Base-by-base conservation (phyloP, 2,113 vertebrate genomes). In the Silurus meridionalis region DNA sequence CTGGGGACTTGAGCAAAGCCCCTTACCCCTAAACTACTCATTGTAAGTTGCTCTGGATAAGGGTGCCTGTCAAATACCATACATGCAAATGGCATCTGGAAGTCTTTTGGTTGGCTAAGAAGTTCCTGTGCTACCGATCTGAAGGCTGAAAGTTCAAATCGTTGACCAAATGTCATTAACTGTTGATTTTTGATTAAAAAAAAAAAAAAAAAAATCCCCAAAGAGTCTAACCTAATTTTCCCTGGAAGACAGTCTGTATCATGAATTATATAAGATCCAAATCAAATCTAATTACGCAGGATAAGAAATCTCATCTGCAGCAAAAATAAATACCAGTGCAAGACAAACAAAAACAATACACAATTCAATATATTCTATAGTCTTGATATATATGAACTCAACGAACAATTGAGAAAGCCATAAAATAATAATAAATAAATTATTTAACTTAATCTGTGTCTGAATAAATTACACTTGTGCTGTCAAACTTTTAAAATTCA, bases 391-490 rank as follows among this genome's bases (percentile, higher is more conserved):
- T 23, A 23, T 10, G 2, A 11, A 21, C 17, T 50, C 8, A 48
- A 72, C 9, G 21, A 61, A 4, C n/a, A 72, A 55, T 60, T 46
- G 3, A 82, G 14, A 52, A 83, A 37, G 50, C 50, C 17, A 7
- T 4, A 50, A 46, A 82, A 67, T 69, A 37, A 37, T 37, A 37
- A 37, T 37, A 37, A 37, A 37, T 37, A 37, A 37, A 37, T 37
- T 37, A 37, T 37, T 37, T 37, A 2, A 37, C 37, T 37, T 37
- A 37, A 9, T 57, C 13, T 37, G n/a, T 53, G 17, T 80, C n/a
- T 60, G 58, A 80, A 58, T 58, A 48, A n/a, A 53, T 77, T n/a
- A 75, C 72, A 19, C 25, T 17, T 83, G 64, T 83, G 50, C 53
- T 23, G 25, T 71, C 19, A 67, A 82, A 82, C 1, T 25, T n/a